Evolutionary conservation across 2,113 vertebrate species (phyloP), one percentile per base, ranked within the genome.

Genomic region (Myotis lucifugus): DNA sequence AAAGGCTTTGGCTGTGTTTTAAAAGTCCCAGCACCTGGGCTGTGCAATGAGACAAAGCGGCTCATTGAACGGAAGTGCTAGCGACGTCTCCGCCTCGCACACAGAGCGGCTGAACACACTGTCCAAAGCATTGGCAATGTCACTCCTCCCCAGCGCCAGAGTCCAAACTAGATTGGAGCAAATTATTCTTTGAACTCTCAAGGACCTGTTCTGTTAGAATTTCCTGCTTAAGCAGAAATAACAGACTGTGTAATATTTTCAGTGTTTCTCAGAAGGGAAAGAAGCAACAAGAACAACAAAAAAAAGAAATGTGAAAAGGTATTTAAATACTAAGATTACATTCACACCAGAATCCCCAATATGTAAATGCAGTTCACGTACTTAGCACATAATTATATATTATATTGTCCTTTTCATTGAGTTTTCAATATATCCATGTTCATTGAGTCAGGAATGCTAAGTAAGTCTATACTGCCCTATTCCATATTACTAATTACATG

Each of bases 121-220:
- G 0, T 56, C 52, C 81, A 9, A 85, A 95, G 79, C 67, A 88
- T 67, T 96, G 79, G 86, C 64, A 95, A 48, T 92, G 27, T 42
- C 83, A 79, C 86, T 91, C 12, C 85, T 95, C 95, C 76, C 18
- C 14, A 81, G 91, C 97, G 89, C 66, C 88, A 90, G 96, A 96
- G 90, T 93, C 88, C 96, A 96, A 89, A 95, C 46, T 91, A 85
- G 6, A 91, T 95, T 93, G 89, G 95, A 85, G 72, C 96, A 96
- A 96, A 97, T 97, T 94, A 92, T 95, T 92, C 77, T 89, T 92
- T 93, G 77, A 96, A 69, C 34, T 83, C 56, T 96, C 59, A 91
- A 89, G 67, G 37, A 79, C 54, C 61, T 1, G 5, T 97, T 90
- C 88, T 95, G 54, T 95, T 96, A 96, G 83, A 92, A 91, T 96